These are phyloP conservation scores for Eolophus roseicapilla DNA, from an alignment of 2,113 vertebrate species.

Conservation along the genomic window DNA sequence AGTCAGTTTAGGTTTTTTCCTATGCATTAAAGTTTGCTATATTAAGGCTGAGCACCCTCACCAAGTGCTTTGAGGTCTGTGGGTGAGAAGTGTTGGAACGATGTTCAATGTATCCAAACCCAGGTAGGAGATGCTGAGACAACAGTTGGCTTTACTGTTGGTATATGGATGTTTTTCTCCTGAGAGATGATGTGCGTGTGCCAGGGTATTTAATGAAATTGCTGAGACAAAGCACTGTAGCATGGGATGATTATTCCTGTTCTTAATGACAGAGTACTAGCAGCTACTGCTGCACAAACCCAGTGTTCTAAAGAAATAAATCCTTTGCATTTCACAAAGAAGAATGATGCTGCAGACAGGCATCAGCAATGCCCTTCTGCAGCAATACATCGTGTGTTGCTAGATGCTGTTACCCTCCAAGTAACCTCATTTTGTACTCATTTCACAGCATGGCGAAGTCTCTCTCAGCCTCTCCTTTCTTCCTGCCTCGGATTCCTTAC, in stretches of 20 bases:
- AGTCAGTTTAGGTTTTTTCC: neutral
- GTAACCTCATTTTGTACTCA: neutral
- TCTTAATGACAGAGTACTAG: neutral
- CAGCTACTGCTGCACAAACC: neutral
- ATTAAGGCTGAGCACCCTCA: neutral
- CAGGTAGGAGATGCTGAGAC: neutral
- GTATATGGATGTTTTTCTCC: neutral
- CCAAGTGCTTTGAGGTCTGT: neutral
- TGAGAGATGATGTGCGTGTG: neutral
- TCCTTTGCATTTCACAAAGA: neutral
- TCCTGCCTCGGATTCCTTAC: neutral
- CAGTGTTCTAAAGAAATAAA: neutral
- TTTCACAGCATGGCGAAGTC: neutral
- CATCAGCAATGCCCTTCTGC: neutral
- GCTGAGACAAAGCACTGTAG: neutral
- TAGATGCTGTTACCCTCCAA: neutral
- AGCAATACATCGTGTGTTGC: accelerated
- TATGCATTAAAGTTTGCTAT: neutral
- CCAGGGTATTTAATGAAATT: neutral
- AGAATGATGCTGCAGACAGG: neutral
- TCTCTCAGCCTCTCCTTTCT: neutral
- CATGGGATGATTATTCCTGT: neutral
- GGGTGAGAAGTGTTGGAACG: neutral
- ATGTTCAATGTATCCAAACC: neutral
- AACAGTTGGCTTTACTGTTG: neutral